Conservation (phyloP, 2,113 vertebrate species). For the Rhadina sibilatrix region DNA sequence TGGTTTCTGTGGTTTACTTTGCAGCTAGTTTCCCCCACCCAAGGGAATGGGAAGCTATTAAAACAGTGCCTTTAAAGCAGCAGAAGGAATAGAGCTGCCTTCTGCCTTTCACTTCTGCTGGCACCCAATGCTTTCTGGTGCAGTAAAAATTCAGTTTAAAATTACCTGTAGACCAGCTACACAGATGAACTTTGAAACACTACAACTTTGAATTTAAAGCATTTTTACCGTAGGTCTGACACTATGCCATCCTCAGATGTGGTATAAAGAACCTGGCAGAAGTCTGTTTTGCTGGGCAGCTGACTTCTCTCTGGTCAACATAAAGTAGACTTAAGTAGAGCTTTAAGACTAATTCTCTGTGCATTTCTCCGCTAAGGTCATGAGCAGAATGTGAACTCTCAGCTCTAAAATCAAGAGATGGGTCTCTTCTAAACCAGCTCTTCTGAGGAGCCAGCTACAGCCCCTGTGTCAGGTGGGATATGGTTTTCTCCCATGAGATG, state of each 20-base stretch:
- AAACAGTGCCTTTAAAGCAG: background rate
- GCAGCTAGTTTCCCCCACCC: background rate
- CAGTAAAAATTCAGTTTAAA: background rate
- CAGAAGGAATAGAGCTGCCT: background rate
- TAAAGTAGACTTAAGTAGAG: background rate
- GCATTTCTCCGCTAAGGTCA: background rate
- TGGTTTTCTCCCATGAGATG: fast-evolving
- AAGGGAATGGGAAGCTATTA: background rate
- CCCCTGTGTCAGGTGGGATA: background rate
- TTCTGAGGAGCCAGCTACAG: background rate
- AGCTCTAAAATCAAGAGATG: background rate
- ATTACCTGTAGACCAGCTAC: background rate
- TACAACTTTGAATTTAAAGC: background rate
- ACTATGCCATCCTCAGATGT: background rate
- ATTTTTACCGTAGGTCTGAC: background rate
- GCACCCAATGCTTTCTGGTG: background rate
- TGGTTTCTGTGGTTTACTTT: background rate
- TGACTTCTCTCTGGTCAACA: background rate
- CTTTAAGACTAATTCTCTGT: background rate
- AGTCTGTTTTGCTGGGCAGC: background rate
- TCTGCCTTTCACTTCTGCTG: background rate
- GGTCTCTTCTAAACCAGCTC: background rate
- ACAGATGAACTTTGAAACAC: background rate
- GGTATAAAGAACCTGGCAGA: background rate
- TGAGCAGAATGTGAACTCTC: background rate